Percentiles rank a stretch among this genome's conserved stretches.
Evolutionary conservation across 2,797 vertebrate genomes (phyloP).

Genomic region (Cheirogaleus major): DNA sequence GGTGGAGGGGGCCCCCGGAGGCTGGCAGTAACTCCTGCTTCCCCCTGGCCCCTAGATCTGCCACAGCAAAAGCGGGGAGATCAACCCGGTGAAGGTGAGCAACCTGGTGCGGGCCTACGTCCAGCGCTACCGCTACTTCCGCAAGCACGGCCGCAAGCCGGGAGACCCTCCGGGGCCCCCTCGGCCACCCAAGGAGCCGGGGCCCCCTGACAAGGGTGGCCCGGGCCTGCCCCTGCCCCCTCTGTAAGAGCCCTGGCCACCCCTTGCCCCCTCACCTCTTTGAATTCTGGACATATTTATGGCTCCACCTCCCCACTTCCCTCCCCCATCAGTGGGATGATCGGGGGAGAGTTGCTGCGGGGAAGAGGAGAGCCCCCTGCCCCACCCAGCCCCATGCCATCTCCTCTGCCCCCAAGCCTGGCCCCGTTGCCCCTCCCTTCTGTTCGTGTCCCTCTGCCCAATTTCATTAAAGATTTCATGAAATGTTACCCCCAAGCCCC

Average conservation of each 20-base stretch:
- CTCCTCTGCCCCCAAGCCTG: not conserved
- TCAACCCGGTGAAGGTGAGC: conserved; percentile 96
- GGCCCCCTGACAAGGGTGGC: conserved; percentile 79
- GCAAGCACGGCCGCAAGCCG: conserved; percentile 94
- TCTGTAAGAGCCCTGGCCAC: conserved; percentile 71
- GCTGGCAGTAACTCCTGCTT: not conserved
- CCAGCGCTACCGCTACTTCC: conserved; percentile 95
- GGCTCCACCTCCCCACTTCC: conserved; percentile 50
- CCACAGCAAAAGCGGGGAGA: conserved; percentile 97
- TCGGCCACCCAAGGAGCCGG: conserved; percentile 78
- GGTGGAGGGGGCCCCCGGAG: not conserved
- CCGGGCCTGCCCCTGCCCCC: conserved; percentile 81
- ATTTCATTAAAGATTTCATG: conserved; percentile 81
- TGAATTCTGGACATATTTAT: conserved; percentile 80
- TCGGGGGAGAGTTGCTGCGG: conserved; percentile 39
- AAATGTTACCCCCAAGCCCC: conserved; percentile 38
- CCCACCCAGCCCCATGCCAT: not conserved
- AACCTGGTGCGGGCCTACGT: conserved; percentile 95
- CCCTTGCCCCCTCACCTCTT: not conserved
- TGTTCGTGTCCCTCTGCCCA: conserved; percentile 23
- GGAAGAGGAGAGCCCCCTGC: conserved; percentile 63
- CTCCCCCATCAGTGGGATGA: conserved; percentile 59
- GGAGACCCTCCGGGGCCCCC: conserved; percentile 85
- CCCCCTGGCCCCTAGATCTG: conserved; percentile 89
- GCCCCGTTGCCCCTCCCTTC: not conserved